phyloP scores from a whole-genome alignment of 1,140 invertebrate species.

The Formica exsecta region DNA sequence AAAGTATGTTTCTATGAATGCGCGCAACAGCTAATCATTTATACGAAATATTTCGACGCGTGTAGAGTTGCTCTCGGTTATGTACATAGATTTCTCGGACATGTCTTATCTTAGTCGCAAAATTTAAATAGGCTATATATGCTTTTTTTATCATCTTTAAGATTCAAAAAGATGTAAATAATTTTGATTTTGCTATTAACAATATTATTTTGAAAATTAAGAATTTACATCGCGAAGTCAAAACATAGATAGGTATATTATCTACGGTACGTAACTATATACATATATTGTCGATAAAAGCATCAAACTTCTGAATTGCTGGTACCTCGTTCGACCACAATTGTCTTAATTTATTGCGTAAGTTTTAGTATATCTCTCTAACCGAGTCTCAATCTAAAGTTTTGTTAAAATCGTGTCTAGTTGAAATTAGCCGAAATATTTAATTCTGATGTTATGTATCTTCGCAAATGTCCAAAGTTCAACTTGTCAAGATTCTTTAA shows the following conservation, averaged over 20 bases:
- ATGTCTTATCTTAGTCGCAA: neutral
- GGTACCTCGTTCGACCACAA: slow-evolving; percentile 11
- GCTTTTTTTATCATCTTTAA: neutral
- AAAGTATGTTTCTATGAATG: slow-evolving; percentile 24
- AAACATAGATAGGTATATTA: slow-evolving; percentile 23
- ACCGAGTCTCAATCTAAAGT: slow-evolving; percentile 6
- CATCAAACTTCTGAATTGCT: slow-evolving; percentile 25
- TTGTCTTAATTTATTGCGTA: slow-evolving; percentile 32
- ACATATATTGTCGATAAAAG: slow-evolving; percentile 12
- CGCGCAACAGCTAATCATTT: slow-evolving; percentile 31
- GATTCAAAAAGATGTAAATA: neutral
- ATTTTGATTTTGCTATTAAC: neutral
- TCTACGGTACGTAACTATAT: neutral
- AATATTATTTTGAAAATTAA: neutral
- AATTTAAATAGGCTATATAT: neutral
- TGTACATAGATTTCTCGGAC: neutral
- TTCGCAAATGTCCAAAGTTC: too few relatives aligned
- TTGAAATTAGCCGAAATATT: slow-evolving; percentile 4
- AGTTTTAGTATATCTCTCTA: slow-evolving; percentile 15
- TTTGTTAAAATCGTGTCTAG: neutral
- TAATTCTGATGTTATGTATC: neutral
- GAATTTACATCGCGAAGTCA: neutral
- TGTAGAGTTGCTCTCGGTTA: neutral
- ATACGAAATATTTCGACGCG: neutral
- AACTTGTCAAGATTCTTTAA: neutral